Conservation (phyloP, 2,888 invertebrate species). For the Amblyjoppa fuscipennis region DNA sequence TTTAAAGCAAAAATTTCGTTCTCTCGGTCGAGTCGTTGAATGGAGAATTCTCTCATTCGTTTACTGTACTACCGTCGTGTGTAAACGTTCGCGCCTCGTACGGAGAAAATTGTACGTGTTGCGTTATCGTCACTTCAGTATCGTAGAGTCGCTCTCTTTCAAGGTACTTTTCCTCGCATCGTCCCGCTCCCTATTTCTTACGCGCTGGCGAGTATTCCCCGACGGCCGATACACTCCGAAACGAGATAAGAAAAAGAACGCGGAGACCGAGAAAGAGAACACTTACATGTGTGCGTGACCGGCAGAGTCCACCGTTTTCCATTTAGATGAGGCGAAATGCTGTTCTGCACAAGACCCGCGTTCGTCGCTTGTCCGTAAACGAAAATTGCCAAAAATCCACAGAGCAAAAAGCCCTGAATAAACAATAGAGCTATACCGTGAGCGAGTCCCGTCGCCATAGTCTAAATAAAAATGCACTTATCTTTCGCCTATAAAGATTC, state of each 20-base stretch:
- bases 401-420: conserved; percentile 83
- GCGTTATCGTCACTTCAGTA: conserved; percentile 59
- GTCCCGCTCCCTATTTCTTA: background rate
- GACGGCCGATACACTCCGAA: conserved; percentile 38
- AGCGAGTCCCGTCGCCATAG: conserved; percentile 71
- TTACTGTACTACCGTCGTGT: conserved; percentile 3
- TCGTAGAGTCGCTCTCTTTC: conserved; percentile 36
- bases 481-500: background rate
- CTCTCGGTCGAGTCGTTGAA: conserved; percentile 3
- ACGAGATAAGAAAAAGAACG: conserved; percentile 18
- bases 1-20: background rate
- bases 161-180: conserved; percentile 23
- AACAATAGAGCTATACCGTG: conserved; percentile 81
- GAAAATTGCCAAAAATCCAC: conserved; percentile 84
- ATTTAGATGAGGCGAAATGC: conserved; percentile 80
- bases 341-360: conserved; percentile 83
- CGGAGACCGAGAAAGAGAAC: conserved; percentile 41
- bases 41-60: background rate
- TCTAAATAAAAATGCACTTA: background rate
- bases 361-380: conserved; percentile 85
- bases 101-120: conserved; percentile 42
- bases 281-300: conserved; percentile 80
- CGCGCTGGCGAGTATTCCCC: conserved; percentile 20
- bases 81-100: conserved; percentile 50
- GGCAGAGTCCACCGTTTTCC: conserved; percentile 78